Conservation (phyloP, 2,797 vertebrate species). For the Novumbra hubbsi region DNA sequence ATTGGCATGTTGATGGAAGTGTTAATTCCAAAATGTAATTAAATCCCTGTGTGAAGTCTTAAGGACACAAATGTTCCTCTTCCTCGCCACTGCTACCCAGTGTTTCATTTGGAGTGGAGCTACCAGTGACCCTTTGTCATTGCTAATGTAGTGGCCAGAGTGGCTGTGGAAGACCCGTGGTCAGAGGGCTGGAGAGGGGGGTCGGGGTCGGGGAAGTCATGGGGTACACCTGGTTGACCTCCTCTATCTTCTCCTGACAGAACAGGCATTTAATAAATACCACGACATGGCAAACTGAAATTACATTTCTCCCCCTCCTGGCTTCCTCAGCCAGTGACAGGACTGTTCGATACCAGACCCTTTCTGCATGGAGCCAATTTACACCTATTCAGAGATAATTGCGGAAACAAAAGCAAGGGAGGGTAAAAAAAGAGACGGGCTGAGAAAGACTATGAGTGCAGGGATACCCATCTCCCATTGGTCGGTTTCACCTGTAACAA, state of each 20-base stretch:
- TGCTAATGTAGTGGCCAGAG: conserved; percentile 10
- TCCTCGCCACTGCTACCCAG: background rate
- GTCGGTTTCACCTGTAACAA: conserved; percentile 76
- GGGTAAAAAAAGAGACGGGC: conserved; percentile 48
- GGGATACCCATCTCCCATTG: conserved; percentile 61
- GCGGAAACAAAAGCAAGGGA: conserved; percentile 58
- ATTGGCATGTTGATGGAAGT: background rate
- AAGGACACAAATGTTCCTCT: background rate
- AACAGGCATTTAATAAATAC: conserved; percentile 61
- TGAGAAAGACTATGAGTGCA: conserved; percentile 55
- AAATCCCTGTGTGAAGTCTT: background rate
- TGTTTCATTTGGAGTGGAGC: background rate
- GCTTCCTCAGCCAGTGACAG: conserved; percentile 51
- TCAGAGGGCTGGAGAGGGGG: background rate
- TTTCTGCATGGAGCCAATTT: conserved; percentile 37
- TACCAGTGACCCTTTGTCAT: background rate
- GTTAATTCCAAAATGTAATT: background rate
- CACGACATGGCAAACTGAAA: conserved; percentile 57
- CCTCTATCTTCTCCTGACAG: conserved; percentile 46
- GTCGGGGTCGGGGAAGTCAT: conserved; percentile 35
- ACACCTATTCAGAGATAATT: conserved; percentile 49
- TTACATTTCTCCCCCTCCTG: conserved; percentile 50
- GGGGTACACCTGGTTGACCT: conserved; percentile 50
- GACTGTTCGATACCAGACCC: conserved; percentile 52
- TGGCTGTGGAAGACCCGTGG: background rate